These are phyloP conservation scores for Oryctes rhinoceros DNA, from an alignment of 1,140 invertebrate species.

Conservation along the genomic window DNA sequence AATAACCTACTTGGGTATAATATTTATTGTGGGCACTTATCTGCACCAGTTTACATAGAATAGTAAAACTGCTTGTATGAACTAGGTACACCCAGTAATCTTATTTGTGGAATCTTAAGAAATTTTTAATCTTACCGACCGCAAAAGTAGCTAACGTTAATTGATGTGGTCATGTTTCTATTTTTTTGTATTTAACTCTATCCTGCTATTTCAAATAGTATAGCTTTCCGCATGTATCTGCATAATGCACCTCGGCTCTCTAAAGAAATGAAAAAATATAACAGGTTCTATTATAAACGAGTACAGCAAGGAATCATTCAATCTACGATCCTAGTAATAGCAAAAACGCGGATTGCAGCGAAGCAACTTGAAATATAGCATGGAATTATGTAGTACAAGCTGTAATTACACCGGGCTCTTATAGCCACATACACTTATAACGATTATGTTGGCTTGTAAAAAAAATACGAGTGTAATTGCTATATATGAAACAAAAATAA, in stretches of 20 bases:
- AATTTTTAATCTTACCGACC: too few species aligned
- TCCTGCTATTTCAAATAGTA: too few species aligned
- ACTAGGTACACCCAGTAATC: background rate
- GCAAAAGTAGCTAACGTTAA: too few species aligned
- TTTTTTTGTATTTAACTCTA: too few species aligned
- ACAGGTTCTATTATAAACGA: background rate
- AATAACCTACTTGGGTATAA: constrained; percentile 9
- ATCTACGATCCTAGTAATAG: background rate
- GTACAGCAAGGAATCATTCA: background rate
- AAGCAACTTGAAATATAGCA: constrained; percentile 9
- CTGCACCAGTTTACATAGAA: background rate
- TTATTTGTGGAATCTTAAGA: background rate
- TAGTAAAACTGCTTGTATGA: background rate
- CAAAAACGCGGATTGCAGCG: background rate
- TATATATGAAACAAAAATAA: background rate
- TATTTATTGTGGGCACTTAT: constrained; percentile 10
- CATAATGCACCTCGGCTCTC: background rate
- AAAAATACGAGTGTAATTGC: background rate
- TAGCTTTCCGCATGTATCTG: background rate
- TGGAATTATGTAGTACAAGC: background rate
- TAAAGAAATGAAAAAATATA: background rate
- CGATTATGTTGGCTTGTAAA: background rate
- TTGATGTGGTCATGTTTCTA: too few species aligned
- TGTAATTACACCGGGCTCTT: background rate
- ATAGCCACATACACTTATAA: background rate